phyloP scores from a whole-genome alignment of 2,797 vertebrate genomes.

The Coracias cyanogaster region DNA sequence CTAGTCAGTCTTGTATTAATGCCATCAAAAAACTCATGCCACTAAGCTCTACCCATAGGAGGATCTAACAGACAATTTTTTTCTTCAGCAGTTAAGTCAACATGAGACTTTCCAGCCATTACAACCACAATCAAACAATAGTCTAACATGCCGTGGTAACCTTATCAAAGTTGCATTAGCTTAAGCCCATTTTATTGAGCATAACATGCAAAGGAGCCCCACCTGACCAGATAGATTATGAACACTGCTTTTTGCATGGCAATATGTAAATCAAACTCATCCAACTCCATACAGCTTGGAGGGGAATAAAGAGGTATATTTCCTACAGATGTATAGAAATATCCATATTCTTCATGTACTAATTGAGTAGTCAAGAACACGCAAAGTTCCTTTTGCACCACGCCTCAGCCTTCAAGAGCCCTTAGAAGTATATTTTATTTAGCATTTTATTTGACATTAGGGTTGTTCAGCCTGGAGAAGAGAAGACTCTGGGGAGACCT shows the following conservation, averaged over 20 bases:
- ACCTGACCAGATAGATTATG: neutral
- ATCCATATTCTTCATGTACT: neutral
- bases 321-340: neutral
- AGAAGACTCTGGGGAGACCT: no score
- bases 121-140: neutral
- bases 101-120: neutral
- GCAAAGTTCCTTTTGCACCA: neutral
- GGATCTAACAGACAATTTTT: neutral
- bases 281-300: neutral
- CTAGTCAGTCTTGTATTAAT: neutral
- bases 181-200: constrained; percentile 28
- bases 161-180: neutral
- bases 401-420: neutral
- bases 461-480: no score
- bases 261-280: constrained; percentile 16
- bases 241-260: neutral
- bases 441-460: neutral
- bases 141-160: neutral
- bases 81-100: neutral
- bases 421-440: neutral
- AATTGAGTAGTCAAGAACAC: neutral
- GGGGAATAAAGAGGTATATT: neutral
- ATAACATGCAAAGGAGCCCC: neutral
- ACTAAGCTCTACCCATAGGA: neutral
- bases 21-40: neutral